A percentile compares a stretch with the other conserved stretches of the same genome.
Evolutionary conservation across 2,797 vertebrate species (phyloP).

Genomic region (Mormyrops attenuatus): DNA sequence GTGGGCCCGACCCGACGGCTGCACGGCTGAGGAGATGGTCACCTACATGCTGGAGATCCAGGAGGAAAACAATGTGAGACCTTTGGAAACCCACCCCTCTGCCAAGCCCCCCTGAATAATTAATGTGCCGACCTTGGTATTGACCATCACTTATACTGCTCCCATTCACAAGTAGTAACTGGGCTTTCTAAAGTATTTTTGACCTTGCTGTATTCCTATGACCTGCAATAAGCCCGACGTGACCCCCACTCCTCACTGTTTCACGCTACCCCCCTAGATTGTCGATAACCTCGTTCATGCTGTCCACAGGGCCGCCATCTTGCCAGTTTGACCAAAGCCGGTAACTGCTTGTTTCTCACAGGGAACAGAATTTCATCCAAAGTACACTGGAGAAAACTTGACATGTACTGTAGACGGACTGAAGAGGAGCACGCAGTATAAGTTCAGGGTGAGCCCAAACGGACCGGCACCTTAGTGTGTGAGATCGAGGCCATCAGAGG

Average conservation of each 20-base stretch:
- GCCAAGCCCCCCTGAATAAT: not conserved
- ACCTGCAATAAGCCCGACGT: not conserved
- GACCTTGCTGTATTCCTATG: not conserved
- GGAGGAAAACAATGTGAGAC: constrained; percentile 84
- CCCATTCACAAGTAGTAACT: not conserved
- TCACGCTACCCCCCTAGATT: not conserved
- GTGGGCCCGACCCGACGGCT: constrained; percentile 86
- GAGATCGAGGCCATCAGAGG: not conserved
- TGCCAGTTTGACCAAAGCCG: not conserved
- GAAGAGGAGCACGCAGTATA: constrained; percentile 96
- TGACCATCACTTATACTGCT: not conserved
- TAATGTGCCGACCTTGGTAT: not conserved
- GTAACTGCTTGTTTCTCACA: constrained; percentile 43
- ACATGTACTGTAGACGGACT: constrained; percentile 94
- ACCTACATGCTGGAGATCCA: constrained; percentile 95
- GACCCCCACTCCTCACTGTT: not conserved
- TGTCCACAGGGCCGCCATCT: too few species aligned
- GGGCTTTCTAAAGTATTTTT: not conserved
- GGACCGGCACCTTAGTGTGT: not conserved
- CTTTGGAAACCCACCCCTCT: not conserved
- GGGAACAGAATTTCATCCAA: constrained; percentile 90
- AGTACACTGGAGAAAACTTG: constrained; percentile 96
- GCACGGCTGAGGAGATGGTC: constrained; percentile 78
- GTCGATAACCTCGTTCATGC: not conserved
- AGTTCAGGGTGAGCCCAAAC: constrained; percentile 84